Evolutionary conservation across 2,797 vertebrate species (phyloP), one percentile per base, ranked within the genome.

Genomic region (Lepilemur septentrionalis): DNA sequence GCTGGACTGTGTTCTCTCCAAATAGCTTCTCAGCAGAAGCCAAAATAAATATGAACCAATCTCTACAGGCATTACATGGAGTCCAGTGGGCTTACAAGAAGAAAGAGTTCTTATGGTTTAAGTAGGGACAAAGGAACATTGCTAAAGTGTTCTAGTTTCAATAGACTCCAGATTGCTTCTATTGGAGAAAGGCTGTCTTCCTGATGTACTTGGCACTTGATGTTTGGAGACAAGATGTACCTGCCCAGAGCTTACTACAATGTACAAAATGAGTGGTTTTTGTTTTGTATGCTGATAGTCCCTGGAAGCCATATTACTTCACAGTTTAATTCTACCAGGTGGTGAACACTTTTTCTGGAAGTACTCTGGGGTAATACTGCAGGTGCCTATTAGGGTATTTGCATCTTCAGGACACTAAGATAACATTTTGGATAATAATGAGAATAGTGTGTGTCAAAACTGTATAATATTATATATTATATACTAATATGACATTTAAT

Each of bases 81-180:
- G 79, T 35, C 61, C 35, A 17, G 72, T 48, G 23, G 23, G 52
- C 46, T 93, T 43, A 43, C 30, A 43, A 93, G 63, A 41, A 85
- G 90, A 96, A 90, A 20, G 78, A 75, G 70, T 87, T 89, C 88
- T 80, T 43, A 32, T 30, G 63, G 82, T 83, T 93, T 88, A 81
- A 85, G 43, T 69, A 38, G 85, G 22, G 81, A 61, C 22, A 73
- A 20, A 69, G 38, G 65, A 93, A 84, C 50, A 75, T 30, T 70
- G 57, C 10, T 61, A 12, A 89, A 95, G 38, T 82, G 75, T 88
- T 96, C 84, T 48, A 61, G 22, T 86, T 94, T 91, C 85, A 89
- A 59, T n/a, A 92, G 84, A 91, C 43, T 89, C n/a, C 70, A 81
- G 55, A 63, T 67, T 61, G 52, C 4, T 95, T 87, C 80, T 41